Base-by-base conservation (phyloP, 1,140 invertebrate species). In the Latrodectus geometricus region DNA sequence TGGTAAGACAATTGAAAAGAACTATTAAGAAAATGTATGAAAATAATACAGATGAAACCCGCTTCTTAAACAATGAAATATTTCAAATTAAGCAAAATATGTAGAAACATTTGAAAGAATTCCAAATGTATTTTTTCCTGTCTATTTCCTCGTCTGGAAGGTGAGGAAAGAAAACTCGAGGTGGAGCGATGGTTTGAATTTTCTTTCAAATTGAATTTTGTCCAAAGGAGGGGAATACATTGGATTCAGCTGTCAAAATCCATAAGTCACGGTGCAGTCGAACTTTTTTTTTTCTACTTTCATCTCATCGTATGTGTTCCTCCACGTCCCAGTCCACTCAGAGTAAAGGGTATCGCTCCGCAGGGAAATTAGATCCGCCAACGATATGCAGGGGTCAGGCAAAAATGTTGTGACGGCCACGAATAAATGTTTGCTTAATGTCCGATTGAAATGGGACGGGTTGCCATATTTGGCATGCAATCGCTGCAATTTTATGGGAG, bases 371-470 rank as follows among this genome's bases (percentile, higher is more conserved):
- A 83, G 72, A 83, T 75, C 35, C 81, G 70, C 81, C 81, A 83
- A 83, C 72, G 70, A 83, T 83, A 83, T 83, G 81, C 81, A 83
- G 81, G 73, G 81, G 81, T 83, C 81, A 83, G 81, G 61, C 81
- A 75, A 49, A 61, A 83, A 83, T 75, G 81, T 83, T 83, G 81
- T 83, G 81, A 83, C 81, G 70, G 72, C 73, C 72, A 21, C 73
- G 81, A 83, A 83, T 83, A 83, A 83, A 83, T 83, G 81, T 83
- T 83, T 83, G 81, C 72, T 35, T 83, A 83, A 83, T 83, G 81
- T 83, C 81, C 54, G 56, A 83, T 66, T 14, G 61, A 35, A 17
- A 17, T 15, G 17, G 11, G 3, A 50, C 14, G 61, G 72, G 56
- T 66, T 83, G 52, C 81, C 81, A 83, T 65, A 75, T 83, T 83